phyloP scores from a whole-genome alignment of 2,113 vertebrate species.

The Terrapene triunguis region DNA sequence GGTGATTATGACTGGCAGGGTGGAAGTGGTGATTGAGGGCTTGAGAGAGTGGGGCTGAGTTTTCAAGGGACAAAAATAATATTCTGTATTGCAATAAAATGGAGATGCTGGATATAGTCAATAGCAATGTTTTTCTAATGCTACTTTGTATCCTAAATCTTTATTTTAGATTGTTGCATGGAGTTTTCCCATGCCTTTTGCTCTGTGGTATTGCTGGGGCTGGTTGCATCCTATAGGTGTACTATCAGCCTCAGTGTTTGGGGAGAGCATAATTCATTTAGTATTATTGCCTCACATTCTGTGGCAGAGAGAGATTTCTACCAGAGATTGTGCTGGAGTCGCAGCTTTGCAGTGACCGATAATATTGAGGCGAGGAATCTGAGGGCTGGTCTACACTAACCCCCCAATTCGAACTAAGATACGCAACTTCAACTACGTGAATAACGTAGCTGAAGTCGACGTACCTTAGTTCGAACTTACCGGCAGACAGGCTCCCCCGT shows the following conservation, averaged over 20 bases:
- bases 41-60: neutral
- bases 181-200: neutral
- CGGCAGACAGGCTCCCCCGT: too few relatives aligned
- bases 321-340: neutral
- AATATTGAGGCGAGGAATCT: neutral
- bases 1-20: neutral
- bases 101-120: neutral
- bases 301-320: neutral
- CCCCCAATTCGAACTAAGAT: too few relatives aligned
- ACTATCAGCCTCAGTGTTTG: neutral
- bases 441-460: too few relatives aligned
- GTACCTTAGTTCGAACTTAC: too few relatives aligned
- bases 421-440: too few relatives aligned
- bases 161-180: neutral
- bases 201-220: neutral
- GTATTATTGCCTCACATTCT: neutral
- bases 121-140: neutral
- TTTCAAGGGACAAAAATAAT: neutral
- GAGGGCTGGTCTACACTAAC: too few relatives aligned
- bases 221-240: neutral
- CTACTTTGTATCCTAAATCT: neutral
- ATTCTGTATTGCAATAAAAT: neutral
- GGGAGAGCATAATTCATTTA: neutral
- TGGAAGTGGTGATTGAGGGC: neutral
- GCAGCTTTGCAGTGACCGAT: neutral